A percentile compares a stretch with the other conserved stretches of the same genome.
Conservation (phyloP, 2,113 vertebrate species). For the Siniperca knerii region DNA sequence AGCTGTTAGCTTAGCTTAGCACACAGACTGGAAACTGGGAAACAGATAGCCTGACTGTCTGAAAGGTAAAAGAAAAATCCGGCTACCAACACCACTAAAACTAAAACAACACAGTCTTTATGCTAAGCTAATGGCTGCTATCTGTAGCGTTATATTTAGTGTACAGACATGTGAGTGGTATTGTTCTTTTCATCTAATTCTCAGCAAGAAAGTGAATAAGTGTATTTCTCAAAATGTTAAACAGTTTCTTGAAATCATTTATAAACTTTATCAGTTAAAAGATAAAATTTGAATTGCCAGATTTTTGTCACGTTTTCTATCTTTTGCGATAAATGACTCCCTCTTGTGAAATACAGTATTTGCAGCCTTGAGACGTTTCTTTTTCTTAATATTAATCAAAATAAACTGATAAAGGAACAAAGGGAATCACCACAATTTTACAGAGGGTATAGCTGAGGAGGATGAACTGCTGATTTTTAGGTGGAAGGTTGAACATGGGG, state of each 20-base stretch:
- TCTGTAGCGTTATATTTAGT: not conserved
- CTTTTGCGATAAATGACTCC: not conserved
- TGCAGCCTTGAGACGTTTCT: not conserved
- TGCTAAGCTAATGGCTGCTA: conserved; percentile 13
- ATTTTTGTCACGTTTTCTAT: not conserved
- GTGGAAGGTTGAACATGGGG: not conserved
- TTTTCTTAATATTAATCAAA: not conserved
- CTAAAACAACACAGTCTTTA: not conserved
- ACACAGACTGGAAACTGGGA: not conserved
- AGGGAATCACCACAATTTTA: not conserved
- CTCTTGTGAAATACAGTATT: not conserved
- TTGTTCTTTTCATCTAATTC: not conserved
- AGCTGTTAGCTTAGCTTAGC: conserved; percentile 6
- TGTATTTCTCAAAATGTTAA: conserved; percentile 7
- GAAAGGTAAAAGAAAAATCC: not conserved
- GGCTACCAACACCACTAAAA: not conserved
- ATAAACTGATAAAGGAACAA: not conserved
- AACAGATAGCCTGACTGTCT: not conserved
- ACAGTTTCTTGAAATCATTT: not conserved
- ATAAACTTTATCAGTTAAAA: not conserved
- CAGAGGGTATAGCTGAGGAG: not conserved
- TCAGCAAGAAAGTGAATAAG: not conserved
- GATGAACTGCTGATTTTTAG: conserved; percentile 31
- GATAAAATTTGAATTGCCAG: not conserved
- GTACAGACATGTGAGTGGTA: not conserved